Evolutionary conservation across 35 echinoderm and acorn worm genomes (phyloP).

Genomic region (Ophiothrix spiculata): DNA sequence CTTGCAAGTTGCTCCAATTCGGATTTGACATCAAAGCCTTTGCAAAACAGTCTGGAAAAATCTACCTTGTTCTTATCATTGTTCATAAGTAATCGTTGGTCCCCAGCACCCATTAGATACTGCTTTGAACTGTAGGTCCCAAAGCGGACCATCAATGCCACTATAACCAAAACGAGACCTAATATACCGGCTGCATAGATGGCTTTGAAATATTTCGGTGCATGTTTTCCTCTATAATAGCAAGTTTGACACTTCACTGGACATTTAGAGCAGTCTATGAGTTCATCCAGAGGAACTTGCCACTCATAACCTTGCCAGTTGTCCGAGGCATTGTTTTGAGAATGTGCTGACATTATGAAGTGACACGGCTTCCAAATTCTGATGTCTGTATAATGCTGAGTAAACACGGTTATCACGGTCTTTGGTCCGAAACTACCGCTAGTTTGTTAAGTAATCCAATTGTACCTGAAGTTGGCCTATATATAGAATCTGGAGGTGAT

Average conservation of each 20-base stretch:
- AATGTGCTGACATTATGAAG: too few species aligned
- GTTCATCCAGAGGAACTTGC: constrained; percentile 6
- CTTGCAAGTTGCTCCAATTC: not conserved
- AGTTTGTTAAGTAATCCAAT: too few species aligned
- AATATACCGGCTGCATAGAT: not conserved
- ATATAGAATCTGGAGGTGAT: too few species aligned
- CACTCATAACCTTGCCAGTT: too few species aligned
- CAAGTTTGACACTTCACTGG: not conserved
- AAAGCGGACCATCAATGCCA: not conserved
- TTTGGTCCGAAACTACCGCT: too few species aligned
- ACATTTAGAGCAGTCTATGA: constrained; percentile 27
- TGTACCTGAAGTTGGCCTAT: too few species aligned
- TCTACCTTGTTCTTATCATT: not conserved
- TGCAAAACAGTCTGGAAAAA: not conserved
- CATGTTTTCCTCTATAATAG: not conserved
- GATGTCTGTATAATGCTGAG: too few species aligned
- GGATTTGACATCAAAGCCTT: not conserved
- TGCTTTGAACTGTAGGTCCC: not conserved
- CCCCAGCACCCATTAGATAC: not conserved
- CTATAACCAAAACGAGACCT: not conserved
- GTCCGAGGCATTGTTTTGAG: too few species aligned
- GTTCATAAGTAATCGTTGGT: not conserved
- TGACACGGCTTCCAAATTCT: too few species aligned
- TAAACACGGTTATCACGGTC: too few species aligned
- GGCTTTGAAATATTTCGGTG: not conserved